Base-by-base conservation (phyloP, 1,140 invertebrate species). In the Heliconius himera region DNA sequence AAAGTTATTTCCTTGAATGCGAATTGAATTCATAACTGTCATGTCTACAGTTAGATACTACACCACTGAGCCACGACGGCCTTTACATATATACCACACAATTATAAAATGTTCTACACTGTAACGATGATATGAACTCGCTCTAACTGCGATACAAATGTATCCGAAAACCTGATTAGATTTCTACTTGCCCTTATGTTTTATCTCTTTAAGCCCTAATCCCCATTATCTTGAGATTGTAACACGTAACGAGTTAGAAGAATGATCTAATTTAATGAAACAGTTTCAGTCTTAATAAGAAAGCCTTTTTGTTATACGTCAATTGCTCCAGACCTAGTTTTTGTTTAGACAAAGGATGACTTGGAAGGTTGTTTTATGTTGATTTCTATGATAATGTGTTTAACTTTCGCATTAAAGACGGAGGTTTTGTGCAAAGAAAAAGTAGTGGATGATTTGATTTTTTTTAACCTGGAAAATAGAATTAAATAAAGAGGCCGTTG, bases 241-340 rank as follows among this genome's bases (percentile, higher is more conserved):
- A 66, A 66, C 60, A 29, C 60, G 26, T 66, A 66, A 66, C 26
- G 60, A 66, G 26, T 29, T 66, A 66, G 60, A 66, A 66, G 60
- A 66, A 66, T 66, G 22, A 66, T 66, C 60, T 66, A 66, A 66
- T 66, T 66, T 66, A 66, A 66, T 66, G 60, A 66, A 66, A 66
- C 60, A 26, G 60, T 66, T 66, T 66, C 26, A 66, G 60, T 66
- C 60, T 66, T 66, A 66, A 26, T 66, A 66, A 29, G 22, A 66
- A 66, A 66, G 60, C 60, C 60, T 66, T 66, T 66, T 66, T 66
- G 60, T 66, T 66, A 29, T 66, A 66, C 60, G 60, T 66, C 60
- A 66, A 66, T 66, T 66, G 60, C 26, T 66, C 16, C 60, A 66
- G 60, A 66, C 60, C 60, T 66, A 66, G 60, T 66, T 66, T 66